Percentiles rank a stretch among this genome's conserved stretches.
Conservation (phyloP, 2,113 vertebrate genomes). For the Coracopsis vasa region DNA sequence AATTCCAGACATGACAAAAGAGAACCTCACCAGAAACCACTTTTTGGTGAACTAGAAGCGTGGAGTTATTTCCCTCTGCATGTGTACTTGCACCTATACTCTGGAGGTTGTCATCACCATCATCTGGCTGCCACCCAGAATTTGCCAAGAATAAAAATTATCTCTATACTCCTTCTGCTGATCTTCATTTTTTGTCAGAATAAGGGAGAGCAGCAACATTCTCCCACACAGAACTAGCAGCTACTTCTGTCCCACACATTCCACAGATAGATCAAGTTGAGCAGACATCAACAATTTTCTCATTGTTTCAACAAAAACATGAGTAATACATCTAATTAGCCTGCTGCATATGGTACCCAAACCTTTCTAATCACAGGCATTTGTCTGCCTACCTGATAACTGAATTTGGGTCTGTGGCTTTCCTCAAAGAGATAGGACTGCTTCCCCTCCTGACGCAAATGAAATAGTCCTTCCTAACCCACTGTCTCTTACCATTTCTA, state of each 20-base stretch:
- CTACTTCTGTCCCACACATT: conserved; percentile 20
- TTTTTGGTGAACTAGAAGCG: not conserved
- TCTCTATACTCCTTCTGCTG: not conserved
- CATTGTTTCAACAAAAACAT: conserved; percentile 33
- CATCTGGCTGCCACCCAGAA: not conserved
- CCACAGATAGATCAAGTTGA: not conserved
- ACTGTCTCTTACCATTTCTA: not conserved
- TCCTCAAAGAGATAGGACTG: not conserved
- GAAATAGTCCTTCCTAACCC: not conserved
- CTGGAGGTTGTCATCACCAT: not conserved
- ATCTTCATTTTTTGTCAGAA: not conserved
- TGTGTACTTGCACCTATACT: not conserved
- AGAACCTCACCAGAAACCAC: not conserved
- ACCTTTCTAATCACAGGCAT: not conserved
- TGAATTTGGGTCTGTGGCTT: not conserved
- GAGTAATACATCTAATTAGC: conserved; percentile 16
- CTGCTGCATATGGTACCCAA: not conserved
- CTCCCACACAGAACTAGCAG: conserved; percentile 27
- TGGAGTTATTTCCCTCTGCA: not conserved
- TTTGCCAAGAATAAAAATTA: not conserved
- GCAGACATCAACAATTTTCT: not conserved
- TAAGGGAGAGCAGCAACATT: conserved; percentile 13
- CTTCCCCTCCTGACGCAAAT: not conserved
- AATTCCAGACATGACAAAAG: not conserved
- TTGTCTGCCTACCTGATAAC: conserved; percentile 5